Conservation (phyloP, 2,797 vertebrate genomes). For the Pachyuromys duprasi region DNA sequence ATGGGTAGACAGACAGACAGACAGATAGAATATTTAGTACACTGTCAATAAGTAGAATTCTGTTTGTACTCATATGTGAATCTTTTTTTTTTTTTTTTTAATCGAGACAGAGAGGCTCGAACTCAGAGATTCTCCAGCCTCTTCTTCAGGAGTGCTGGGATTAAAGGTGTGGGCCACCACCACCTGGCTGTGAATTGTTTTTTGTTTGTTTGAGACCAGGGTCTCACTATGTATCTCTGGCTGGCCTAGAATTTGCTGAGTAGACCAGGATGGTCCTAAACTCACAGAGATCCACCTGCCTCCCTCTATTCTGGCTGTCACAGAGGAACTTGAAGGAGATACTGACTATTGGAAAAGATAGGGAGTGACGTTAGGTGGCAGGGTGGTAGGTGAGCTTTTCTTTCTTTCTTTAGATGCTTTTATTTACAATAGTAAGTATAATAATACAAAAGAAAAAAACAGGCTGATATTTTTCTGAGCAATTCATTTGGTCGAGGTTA, state of each 20-base stretch:
- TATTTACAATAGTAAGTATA: neutral
- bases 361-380: neutral
- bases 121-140: neutral
- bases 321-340: constrained; percentile 44
- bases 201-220: neutral
- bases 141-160: no score
- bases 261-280: neutral
- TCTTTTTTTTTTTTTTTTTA: neutral
- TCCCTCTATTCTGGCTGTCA: neutral
- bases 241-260: neutral
- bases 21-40: neutral
- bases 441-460: constrained; percentile 19
- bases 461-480: constrained; percentile 8
- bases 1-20: neutral
- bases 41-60: constrained; percentile 36
- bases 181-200: no score
- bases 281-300: neutral
- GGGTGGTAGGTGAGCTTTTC: constrained; percentile 6
- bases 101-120: neutral
- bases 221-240: neutral
- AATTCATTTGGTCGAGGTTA: constrained; percentile 34
- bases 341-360: constrained; percentile 31
- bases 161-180: no score
- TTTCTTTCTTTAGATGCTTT: constrained; percentile 41
- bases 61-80: neutral